Conservation (phyloP, 2,888 invertebrate species). For the Drosophila flavopinicola region DNA sequence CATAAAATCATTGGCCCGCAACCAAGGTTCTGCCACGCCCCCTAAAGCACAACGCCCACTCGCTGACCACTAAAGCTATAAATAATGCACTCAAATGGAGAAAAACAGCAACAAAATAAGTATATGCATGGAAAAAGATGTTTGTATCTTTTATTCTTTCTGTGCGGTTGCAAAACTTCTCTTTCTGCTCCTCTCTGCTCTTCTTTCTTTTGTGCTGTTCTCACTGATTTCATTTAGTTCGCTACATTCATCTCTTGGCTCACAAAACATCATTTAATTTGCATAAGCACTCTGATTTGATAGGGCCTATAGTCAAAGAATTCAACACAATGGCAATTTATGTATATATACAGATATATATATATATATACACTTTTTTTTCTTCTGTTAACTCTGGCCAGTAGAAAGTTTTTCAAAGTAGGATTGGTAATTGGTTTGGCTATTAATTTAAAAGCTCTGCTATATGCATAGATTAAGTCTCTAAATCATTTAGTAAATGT, state of each 20-base stretch:
- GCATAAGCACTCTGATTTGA: conserved; percentile 44
- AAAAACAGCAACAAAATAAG: conserved; percentile 28
- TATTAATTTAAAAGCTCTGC: too few species aligned
- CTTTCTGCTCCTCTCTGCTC: conserved; percentile 8
- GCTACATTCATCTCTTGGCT: conserved; percentile 32
- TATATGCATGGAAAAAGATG: conserved; percentile 26
- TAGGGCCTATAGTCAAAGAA: neutral
- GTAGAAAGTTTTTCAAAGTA: too few species aligned
- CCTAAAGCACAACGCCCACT: conserved; percentile 16
- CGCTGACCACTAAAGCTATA: conserved; percentile 53
- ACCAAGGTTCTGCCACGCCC: too few species aligned
- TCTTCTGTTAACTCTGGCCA: too few species aligned
- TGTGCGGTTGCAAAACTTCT: conserved; percentile 25
- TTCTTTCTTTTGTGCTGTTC: conserved; percentile 1
- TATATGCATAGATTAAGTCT: too few species aligned
- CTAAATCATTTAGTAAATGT: too few species aligned
- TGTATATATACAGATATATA: too few species aligned
- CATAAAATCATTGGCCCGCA: conserved; percentile 62
- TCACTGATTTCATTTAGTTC: conserved; percentile 21
- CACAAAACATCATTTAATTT: conserved; percentile 50
- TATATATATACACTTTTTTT: too few species aligned
- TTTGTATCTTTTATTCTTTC: conserved; percentile 16
- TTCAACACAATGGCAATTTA: neutral
- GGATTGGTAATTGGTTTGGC: too few species aligned
- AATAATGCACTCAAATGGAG: conserved; percentile 61